Conservation (phyloP, 2,888 invertebrate species). For the Ophioninae sp. region DNA sequence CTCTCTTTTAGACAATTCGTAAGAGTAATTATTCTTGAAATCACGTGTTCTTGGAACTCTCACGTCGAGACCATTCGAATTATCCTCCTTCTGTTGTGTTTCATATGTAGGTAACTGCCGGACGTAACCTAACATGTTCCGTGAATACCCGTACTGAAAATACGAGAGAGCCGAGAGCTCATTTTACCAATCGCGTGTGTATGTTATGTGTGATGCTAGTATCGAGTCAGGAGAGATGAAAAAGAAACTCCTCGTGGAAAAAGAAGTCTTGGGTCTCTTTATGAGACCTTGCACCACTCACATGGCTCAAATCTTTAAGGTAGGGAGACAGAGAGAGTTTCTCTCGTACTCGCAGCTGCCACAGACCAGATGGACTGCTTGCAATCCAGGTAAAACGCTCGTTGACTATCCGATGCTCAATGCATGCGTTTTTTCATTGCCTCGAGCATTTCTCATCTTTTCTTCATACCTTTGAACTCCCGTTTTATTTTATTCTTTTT, state of each 20-base stretch:
- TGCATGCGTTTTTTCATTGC: constrained; percentile 37
- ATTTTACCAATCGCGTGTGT: constrained; percentile 5
- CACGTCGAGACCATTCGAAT: constrained; percentile 51
- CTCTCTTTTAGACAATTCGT: constrained; percentile 68
- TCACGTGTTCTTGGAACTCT: constrained; percentile 55
- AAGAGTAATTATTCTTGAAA: constrained; percentile 71
- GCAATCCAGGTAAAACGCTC: constrained; percentile 57
- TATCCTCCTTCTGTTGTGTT: constrained; percentile 32
- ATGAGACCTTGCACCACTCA: constrained; percentile 73
- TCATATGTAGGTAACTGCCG: constrained; percentile 64
- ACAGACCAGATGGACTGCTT: constrained; percentile 40
- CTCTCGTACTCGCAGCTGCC: constrained; percentile 44
- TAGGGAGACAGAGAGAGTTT: constrained; percentile 32
- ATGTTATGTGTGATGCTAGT: constrained; percentile 10
- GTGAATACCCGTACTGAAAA: constrained; percentile 31
- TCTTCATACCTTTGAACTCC: constrained; percentile 1
- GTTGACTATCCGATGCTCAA: constrained; percentile 55
- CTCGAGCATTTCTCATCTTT: constrained; percentile 30
- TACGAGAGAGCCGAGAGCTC: constrained; percentile 22
- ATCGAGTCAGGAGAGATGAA: constrained; percentile 64
- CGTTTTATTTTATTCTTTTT: neutral
- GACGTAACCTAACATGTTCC: constrained; percentile 48
- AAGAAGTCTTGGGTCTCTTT: constrained; percentile 64
- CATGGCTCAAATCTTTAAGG: constrained; percentile 19
- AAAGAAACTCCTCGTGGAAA: constrained; percentile 50